Conservation (phyloP, 2,888 invertebrate species). For the Hedychridium roseum region DNA sequence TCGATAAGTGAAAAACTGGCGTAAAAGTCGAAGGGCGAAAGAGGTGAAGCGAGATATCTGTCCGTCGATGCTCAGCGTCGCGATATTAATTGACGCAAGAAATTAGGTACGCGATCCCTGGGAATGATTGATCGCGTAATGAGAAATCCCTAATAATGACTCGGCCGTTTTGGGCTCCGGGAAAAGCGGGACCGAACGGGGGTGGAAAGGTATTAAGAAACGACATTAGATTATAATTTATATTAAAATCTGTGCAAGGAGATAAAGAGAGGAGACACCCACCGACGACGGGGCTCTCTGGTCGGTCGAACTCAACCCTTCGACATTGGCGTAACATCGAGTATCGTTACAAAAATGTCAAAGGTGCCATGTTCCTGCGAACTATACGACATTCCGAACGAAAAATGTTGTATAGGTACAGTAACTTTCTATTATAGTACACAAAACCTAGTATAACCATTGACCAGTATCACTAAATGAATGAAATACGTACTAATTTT, state of each 20-base stretch:
- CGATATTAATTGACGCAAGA: constrained; percentile 60
- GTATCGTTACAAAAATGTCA: too few relatives aligned
- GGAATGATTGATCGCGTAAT: constrained; percentile 62
- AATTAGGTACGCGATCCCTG: constrained; percentile 55
- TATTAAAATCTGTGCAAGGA: constrained; percentile 63
- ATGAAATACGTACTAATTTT: too few relatives aligned
- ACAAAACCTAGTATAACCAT: too few relatives aligned
- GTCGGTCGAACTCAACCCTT: constrained; percentile 51
- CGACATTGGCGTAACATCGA: constrained; percentile 48
- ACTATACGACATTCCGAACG: too few relatives aligned
- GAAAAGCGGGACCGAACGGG: constrained; percentile 26
- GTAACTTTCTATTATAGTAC: too few relatives aligned
- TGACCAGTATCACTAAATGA: too few relatives aligned
- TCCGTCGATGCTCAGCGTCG: constrained; percentile 39
- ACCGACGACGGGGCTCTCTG: constrained; percentile 32
- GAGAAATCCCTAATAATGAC: constrained; percentile 62
- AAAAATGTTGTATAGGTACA: too few relatives aligned
- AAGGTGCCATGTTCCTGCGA: too few relatives aligned
- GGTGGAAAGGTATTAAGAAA: constrained; percentile 59
- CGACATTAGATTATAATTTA: constrained; percentile 64
- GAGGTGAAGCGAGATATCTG: constrained; percentile 25
- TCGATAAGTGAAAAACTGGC: too few relatives aligned
- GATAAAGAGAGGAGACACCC: constrained; percentile 58
- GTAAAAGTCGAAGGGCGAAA: constrained; percentile 24
- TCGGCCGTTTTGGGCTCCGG: constrained; percentile 47